Evolutionary conservation across 2,113 vertebrate genomes (phyloP).

Genomic region (Lophotis ruficrista): DNA sequence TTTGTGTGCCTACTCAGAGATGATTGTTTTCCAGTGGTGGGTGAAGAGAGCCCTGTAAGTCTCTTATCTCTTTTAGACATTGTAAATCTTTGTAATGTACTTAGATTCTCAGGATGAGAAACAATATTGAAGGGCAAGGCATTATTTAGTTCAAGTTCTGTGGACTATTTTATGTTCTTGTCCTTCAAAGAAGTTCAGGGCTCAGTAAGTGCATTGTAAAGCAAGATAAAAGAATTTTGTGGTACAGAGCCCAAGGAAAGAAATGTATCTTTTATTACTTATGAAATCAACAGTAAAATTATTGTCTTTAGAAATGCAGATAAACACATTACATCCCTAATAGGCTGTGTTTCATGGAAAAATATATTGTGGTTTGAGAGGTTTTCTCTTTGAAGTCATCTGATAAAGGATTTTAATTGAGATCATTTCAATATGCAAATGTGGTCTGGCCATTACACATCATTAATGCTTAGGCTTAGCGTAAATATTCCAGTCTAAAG

Average conservation of each 20-base stretch:
- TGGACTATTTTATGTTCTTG: not conserved
- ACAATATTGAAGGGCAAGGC: not conserved
- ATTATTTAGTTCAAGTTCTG: slow-evolving; percentile 30
- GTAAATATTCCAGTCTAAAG: slow-evolving; percentile 27
- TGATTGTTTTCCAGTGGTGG: not conserved
- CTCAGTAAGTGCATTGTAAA: slow-evolving; percentile 3
- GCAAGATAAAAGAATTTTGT: slow-evolving; percentile 36
- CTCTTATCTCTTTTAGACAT: not conserved
- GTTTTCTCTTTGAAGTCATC: slow-evolving; percentile 62
- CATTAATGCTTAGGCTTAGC: slow-evolving; percentile 40
- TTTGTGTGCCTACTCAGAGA: not conserved
- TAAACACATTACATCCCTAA: slow-evolving; percentile 56
- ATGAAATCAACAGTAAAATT: slow-evolving; percentile 40
- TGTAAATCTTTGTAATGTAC: slow-evolving; percentile 25
- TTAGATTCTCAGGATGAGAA: slow-evolving; percentile 2
- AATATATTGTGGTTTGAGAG: slow-evolving; percentile 63
- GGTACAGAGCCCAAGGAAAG: not conserved
- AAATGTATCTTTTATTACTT: slow-evolving; percentile 38
- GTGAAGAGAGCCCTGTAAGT: not conserved
- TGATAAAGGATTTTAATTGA: slow-evolving; percentile 71
- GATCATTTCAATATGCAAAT: slow-evolving; percentile 79
- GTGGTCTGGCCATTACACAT: slow-evolving; percentile 36
- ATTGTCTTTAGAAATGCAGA: slow-evolving; percentile 42
- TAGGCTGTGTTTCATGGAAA: slow-evolving; percentile 19
- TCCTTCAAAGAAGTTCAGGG: slow-evolving; percentile 32